A percentile compares a stretch with the other conserved stretches of the same genome.
Conservation (phyloP, 1,140 invertebrate species). For the Heliconius eleuchia region DNA sequence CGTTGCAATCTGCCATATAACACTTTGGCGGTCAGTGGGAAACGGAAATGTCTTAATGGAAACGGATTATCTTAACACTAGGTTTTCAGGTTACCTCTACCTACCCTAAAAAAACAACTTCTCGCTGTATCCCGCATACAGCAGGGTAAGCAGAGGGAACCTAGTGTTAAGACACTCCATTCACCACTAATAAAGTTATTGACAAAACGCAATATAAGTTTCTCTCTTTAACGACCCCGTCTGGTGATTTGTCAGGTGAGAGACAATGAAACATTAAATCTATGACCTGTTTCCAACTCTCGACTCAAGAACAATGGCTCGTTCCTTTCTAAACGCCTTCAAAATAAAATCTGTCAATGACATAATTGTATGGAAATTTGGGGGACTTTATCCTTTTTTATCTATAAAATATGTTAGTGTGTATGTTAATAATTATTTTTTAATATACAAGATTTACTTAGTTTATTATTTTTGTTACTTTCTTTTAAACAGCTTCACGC, state of each 20-base stretch:
- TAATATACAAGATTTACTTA: neutral
- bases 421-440: neutral
- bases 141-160: no score
- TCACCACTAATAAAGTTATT: neutral
- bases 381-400: neutral
- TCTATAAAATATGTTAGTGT: no score
- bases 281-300: constrained; percentile 17
- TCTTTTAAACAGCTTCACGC: neutral
- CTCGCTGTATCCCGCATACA: no score
- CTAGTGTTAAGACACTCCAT: no score
- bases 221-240: neutral
- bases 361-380: neutral
- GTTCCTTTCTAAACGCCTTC: neutral
- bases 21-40: no score
- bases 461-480: no score
- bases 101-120: no score
- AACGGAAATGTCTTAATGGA: no score
- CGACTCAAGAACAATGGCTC: neutral
- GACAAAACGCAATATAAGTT: neutral
- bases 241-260: constrained; percentile 27
- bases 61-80: no score
- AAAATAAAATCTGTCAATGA: neutral
- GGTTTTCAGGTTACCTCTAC: no score
- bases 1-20: no score
- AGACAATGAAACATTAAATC: constrained; percentile 26